Evolutionary conservation across 2,797 vertebrate species (phyloP).

Genomic region (Lacerta bilineata): DNA sequence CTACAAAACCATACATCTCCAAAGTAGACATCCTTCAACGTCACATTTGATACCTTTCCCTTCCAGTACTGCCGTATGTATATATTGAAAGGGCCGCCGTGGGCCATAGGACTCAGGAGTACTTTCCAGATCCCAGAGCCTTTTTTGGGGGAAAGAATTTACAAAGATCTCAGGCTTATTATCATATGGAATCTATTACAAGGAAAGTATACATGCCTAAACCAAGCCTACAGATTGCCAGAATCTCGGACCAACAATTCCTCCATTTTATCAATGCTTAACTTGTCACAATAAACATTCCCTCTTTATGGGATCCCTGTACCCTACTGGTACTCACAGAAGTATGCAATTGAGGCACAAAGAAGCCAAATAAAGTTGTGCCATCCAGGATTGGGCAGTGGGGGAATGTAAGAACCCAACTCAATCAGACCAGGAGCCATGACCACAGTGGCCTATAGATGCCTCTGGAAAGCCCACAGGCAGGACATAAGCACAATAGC

Average conservation of each 20-base stretch:
- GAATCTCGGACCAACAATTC: not conserved
- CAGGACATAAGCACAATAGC: too few relatives aligned
- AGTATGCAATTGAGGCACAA: not conserved
- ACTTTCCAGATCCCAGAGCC: conserved; percentile 82
- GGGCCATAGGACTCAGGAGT: conserved; percentile 82
- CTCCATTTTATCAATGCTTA: not conserved
- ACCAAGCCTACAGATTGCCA: not conserved
- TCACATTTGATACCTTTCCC: conserved; percentile 30
- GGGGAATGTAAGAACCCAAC: too few relatives aligned
- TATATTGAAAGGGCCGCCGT: conserved; percentile 87
- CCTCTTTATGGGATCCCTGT: not conserved
- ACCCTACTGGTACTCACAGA: not conserved
- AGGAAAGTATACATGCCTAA: not conserved
- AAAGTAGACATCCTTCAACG: conserved; percentile 87
- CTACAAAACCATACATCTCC: conserved; percentile 95
- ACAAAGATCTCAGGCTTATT: not conserved
- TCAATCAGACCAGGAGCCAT: too few relatives aligned
- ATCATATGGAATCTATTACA: not conserved
- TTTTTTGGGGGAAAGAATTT: not conserved
- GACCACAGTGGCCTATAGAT: too few relatives aligned
- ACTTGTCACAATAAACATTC: not conserved
- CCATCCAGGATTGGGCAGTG: too few relatives aligned
- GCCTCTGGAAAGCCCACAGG: too few relatives aligned
- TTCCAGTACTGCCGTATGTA: conserved; percentile 61
- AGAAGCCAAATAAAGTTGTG: not conserved